Evolutionary conservation across 1,140 invertebrate species (phyloP).

Genomic region (Drosophila leontia): DNA sequence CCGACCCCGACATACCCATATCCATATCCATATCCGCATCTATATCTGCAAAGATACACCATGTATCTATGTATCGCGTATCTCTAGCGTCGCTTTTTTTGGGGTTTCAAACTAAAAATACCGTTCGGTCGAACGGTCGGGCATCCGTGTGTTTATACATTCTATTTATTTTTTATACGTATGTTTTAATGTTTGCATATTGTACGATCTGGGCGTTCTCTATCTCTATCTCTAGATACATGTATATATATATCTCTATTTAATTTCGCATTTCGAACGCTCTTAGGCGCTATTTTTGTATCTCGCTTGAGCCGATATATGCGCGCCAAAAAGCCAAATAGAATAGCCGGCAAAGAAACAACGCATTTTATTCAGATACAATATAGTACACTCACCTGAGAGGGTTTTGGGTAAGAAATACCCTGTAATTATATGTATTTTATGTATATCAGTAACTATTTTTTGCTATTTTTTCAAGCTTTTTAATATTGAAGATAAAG

Average conservation of each 20-base stretch:
- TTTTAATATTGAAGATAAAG: too few relatives aligned
- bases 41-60: not conserved
- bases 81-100: conserved; percentile 17
- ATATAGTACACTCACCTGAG: not conserved
- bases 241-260: conserved; percentile 38
- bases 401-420: not conserved
- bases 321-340: conserved; percentile 29
- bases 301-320: conserved; percentile 16
- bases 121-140: conserved; percentile 17
- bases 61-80: conserved; percentile 28
- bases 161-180: conserved; percentile 59
- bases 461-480: too few relatives aligned
- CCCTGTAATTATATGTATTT: not conserved
- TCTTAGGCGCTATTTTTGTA: conserved; percentile 37
- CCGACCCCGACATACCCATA: not conserved
- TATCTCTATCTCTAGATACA: not conserved
- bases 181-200: conserved; percentile 49
- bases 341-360: conserved; percentile 29
- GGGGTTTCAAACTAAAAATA: conserved; percentile 50
- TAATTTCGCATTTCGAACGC: conserved; percentile 68
- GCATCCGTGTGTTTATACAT: conserved; percentile 54
- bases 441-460: too few relatives aligned
- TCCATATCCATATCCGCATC: conserved; percentile 10
- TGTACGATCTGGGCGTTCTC: conserved; percentile 30
- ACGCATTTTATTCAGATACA: conserved; percentile 31